Conservation (phyloP, 2,113 vertebrate genomes). For the Haemorhous mexicanus region DNA sequence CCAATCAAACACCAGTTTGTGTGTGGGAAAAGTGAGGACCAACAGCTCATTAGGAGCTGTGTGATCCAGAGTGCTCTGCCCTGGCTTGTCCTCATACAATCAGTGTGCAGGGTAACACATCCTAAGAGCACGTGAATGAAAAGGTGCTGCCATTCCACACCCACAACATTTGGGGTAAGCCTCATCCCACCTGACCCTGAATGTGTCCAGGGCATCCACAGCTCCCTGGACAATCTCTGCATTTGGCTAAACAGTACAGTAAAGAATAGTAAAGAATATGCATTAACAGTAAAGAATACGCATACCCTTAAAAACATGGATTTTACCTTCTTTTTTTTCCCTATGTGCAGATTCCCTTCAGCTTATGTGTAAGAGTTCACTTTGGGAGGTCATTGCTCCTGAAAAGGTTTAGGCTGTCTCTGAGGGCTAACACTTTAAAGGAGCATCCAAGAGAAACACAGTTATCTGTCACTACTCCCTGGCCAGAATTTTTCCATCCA, state of each 20-base stretch:
- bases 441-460: neutral
- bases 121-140: neutral
- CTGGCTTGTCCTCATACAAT: accelerated
- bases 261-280: neutral
- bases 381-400: neutral
- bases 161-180: neutral
- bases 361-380: neutral
- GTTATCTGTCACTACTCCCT: neutral
- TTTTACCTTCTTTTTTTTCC: neutral
- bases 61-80: accelerated
- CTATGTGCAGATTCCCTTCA: neutral
- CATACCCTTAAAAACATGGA: neutral
- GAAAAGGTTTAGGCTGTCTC: neutral
- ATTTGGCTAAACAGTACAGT: neutral
- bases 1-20: neutral
- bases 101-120: neutral
- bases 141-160: neutral
- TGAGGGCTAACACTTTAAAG: neutral
- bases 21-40: neutral
- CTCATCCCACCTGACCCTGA: neutral
- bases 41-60: neutral
- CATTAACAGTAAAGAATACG: neutral
- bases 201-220: neutral
- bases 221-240: neutral
- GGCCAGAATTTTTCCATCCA: neutral